Base-by-base conservation (phyloP, 2,888 invertebrate species). In the Eugnorisma glareosa region DNA sequence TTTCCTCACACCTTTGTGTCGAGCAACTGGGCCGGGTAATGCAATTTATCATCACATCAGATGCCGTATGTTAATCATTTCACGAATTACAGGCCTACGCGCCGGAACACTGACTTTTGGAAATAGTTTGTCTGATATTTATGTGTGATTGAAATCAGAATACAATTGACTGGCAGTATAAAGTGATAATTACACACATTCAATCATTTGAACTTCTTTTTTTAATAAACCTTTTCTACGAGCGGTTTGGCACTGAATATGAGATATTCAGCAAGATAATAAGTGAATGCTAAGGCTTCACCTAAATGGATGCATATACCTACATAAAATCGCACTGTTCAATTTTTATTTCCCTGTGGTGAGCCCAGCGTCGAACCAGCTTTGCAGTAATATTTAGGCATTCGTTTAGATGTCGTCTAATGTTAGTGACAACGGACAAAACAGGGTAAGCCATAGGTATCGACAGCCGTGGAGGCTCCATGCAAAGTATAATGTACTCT, bases 1-100 rank as follows among this genome's bases (percentile, higher is more conserved):
- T 93, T 92, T 93, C 93, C 91, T 89, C 86, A 77, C 75, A 79
- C 88, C 90, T 91, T 91, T 92, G 92, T 92, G 86, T 85, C 66
- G 43, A 81, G 45, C 90, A 90, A 92, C 90, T 91, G 89, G 89
- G 84, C 86, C 90, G 90, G 89, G 83, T 91, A 92, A 92, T 92
- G 90, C 89, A 92, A 93, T 93, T 93, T 92, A 90, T 90, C 90
- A 88, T 76, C 82, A 75, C 81, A 86, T 88, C 88, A 86, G 88
- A 85, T 84, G 86, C 85, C 86, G 89, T 86, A 87, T 88, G 88
- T 77, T 87, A 87, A 88, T 89, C 79, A 74, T 81, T 81, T 71
- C 59, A 72, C 86, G 77, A 86, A 85, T 88, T 87, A 87, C 85
- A 63, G 45, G 18, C 21, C 35, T 31, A 59, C 59, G 37, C 51